Base-by-base conservation (phyloP, 2,113 vertebrate genomes). In the Nothocercus julius region DNA sequence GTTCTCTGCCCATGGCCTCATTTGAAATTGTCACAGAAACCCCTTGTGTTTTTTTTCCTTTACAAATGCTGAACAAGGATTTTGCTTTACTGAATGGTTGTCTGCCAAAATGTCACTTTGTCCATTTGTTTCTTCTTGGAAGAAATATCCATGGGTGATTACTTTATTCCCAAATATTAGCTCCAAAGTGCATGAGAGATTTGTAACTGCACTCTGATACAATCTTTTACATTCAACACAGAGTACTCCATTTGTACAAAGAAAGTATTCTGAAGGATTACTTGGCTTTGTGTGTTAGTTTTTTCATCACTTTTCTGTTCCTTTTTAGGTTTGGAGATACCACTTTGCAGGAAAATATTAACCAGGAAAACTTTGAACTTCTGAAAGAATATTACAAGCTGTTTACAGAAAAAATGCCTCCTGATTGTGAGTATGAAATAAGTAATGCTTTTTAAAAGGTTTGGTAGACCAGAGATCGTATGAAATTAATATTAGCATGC, bases 321-420 rank as follows among this genome's bases (percentile, higher is more conserved):
- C 14, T 81, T 93, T 89, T 21, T 95, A 99, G 99, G 96, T 99
- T 99, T 97, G 99, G 99, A 83, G 99, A 99, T 96, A 99, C 99
- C 66, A 99, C 99, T 78, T 98, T 99, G 94, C 99, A 99, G 97
- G 99, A 99, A 96, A 98, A 98, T 94, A 99, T 99, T 98, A 99
- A 99, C 97, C 99, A 99, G 96, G 99, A 98, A 97, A 99, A 99
- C 96, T 98, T 99, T 91, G 98, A 99, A 96, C 98, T 98, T 92
- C 97, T 99, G 67, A 98, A 99, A 95, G 98, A 98, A 73, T 99
- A 99, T 98, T 99, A 98, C 96, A 98, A 98, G 85, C 97, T 98
- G 76, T 98, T 99, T 97, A 99, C 97, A 10, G 99, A 99, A 97
- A 99, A 98, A 96, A 98, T 99, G 98, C 98, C 99, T 90, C 95